A percentile compares a stretch with the other conserved stretches of the same genome.
Evolutionary conservation across 2,888 invertebrate genomes (phyloP).

Genomic region (Acleris cristana): DNA sequence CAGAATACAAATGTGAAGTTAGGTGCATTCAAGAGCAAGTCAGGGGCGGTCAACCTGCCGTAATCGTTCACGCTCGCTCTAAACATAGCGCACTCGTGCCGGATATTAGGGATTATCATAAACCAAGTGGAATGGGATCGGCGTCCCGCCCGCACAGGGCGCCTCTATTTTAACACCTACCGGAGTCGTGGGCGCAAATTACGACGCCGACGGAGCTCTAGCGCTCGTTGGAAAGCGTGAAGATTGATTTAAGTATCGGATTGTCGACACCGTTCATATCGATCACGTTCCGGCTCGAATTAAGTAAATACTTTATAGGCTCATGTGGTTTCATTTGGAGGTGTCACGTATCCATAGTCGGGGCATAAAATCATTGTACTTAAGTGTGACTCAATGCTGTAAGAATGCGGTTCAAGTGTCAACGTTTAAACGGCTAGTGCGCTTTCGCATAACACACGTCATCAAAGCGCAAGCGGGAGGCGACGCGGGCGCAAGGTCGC

Average conservation of each 20-base stretch:
- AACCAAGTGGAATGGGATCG: slow-evolving; percentile 77
- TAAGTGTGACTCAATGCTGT: neutral
- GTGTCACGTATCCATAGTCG: neutral
- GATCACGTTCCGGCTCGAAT: slow-evolving; percentile 24
- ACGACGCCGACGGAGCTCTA: slow-evolving; percentile 60
- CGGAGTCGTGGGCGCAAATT: slow-evolving; percentile 76
- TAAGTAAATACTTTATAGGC: slow-evolving; percentile 17
- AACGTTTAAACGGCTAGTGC: neutral
- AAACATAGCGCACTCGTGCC: slow-evolving; percentile 73
- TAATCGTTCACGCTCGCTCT: slow-evolving; percentile 54
- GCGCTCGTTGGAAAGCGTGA: slow-evolving; percentile 52
- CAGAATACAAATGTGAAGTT: slow-evolving; percentile 15
- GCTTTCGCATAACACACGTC: slow-evolving; percentile 25
- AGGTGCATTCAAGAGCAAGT: slow-evolving; percentile 31
- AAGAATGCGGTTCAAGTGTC: slow-evolving; percentile 1
- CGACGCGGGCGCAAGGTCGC: slow-evolving; percentile 61
- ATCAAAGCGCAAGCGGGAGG: slow-evolving; percentile 47
- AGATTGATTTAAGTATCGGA: slow-evolving; percentile 57
- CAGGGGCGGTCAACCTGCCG: slow-evolving; percentile 53
- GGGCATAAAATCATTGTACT: neutral
- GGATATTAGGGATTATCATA: slow-evolving; percentile 83
- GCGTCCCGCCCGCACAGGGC: slow-evolving; percentile 74
- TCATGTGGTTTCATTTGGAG: neutral
- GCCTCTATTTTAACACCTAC: slow-evolving; percentile 82
- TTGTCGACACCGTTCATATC: slow-evolving; percentile 48